Evolutionary conservation across 2,888 invertebrate genomes (phyloP), one percentile per base, ranked within the genome.

Genomic region (Dasysyrphus albostriatus): DNA sequence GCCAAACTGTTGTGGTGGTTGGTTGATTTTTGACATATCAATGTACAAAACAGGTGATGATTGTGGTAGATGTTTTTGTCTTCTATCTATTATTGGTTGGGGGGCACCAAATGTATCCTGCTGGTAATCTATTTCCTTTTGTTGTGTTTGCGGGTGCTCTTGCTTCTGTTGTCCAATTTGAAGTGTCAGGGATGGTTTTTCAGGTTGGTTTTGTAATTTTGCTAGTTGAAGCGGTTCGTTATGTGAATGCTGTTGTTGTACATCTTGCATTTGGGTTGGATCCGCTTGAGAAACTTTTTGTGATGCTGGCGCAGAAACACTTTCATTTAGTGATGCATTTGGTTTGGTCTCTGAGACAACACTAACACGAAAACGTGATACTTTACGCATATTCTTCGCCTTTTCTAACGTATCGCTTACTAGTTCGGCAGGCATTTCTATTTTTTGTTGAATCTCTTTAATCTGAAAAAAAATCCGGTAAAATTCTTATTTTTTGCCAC

Each of bases 41-140:
- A 83, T 70, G 37, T 70, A 79, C 54, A 89, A 88, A 56, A 90
- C 91, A 8, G 87, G 76, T 14, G 88, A 85, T 77, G 73, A n/a
- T 39, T 83, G 88, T 74, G 73, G 83, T 42, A 61, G 29, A 16
- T 72, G 83, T 44, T 84, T 85, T 49, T 88, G 89, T 34, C n/a
- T n/a, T n/a, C n/a, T n/a, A n/a, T n/a, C 16, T 42, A 12, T 12
- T 19, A 2, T 32, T 32, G 34, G 78, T 56, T 76, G 82, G 29
- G 59, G 79, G 42, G 67, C n/a, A 24, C 29, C 42, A 14, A 24
- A 61, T 8, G n/a, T 24, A 4, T 63, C 44, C n/a, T 79, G 51
- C 51, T 65, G 79, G n/a, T 72, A 73, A 34, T 67, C 32, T 49
- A 16, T 34, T 56, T 79, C 77, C 5, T 82, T 67, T 44, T 47